These are phyloP conservation scores for Cephus rjabovi DNA, from an alignment of 2,888 invertebrate species.

Conservation along the genomic window DNA sequence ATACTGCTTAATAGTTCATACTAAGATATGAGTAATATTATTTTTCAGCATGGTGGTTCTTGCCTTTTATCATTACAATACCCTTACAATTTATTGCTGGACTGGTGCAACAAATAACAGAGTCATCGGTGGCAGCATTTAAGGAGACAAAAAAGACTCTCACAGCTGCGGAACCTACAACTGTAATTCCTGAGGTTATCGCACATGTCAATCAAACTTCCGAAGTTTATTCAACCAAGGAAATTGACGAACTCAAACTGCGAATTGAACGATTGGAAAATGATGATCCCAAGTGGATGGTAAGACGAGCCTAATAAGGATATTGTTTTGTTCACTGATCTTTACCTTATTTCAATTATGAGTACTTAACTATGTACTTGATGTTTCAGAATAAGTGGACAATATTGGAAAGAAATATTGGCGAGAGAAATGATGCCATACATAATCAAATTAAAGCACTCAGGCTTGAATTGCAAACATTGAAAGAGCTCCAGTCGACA, in stretches of 20 bases:
- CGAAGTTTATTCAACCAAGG: neutral
- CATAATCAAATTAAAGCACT: conserved; percentile 44
- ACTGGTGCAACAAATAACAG: neutral
- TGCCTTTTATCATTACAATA: conserved; percentile 15
- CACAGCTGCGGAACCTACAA: neutral
- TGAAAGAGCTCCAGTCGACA: conserved; percentile 38
- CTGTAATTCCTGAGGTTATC: neutral
- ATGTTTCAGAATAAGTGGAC: conserved; percentile 42
- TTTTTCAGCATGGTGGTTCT: conserved; percentile 50
- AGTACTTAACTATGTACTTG: neutral
- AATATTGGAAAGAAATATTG: conserved; percentile 37
- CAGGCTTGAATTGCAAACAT: conserved; percentile 47
- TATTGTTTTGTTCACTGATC: conserved; percentile 11
- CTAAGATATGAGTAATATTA: conserved; percentile 7
- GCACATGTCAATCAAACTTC: neutral
- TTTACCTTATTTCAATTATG: neutral
- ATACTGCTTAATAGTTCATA: neutral
- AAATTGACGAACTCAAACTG: neutral
- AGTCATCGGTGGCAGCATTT: neutral
- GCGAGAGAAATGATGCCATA: conserved; percentile 25
- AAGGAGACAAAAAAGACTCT: neutral
- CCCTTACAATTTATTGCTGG: neutral
- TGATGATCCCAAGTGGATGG: conserved; percentile 32
- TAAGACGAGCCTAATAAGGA: conserved; percentile 19
- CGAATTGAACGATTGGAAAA: conserved; percentile 47